Evolutionary conservation across 2,113 vertebrate genomes (phyloP).

Genomic region (Beaufortia kweichowensis): DNA sequence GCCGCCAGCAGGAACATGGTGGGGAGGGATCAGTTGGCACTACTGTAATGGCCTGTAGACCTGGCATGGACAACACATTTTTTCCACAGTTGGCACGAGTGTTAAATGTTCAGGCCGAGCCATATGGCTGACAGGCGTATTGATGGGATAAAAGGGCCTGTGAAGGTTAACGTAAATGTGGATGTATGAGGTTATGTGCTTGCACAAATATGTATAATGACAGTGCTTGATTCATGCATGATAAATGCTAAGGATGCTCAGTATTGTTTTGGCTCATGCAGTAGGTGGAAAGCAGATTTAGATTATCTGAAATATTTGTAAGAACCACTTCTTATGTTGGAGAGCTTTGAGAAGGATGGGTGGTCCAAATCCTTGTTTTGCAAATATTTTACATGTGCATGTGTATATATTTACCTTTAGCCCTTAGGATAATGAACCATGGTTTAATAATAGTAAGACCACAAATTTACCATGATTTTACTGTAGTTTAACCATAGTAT

Average conservation of each 20-base stretch:
- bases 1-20: slow-evolving; percentile 41
- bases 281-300: too few relatives aligned
- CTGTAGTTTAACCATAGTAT: too few relatives aligned
- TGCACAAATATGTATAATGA: background rate
- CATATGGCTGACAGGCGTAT: slow-evolving; percentile 33
- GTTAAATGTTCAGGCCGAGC: slow-evolving; percentile 54
- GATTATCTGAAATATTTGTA: too few relatives aligned
- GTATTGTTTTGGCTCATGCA: background rate
- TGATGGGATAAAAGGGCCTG: slow-evolving; percentile 50
- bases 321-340: too few relatives aligned
- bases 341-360: too few relatives aligned
- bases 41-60: slow-evolving; percentile 37
- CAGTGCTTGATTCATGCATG: background rate
- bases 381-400: too few relatives aligned
- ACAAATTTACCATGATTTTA: too few relatives aligned
- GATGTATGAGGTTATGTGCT: background rate
- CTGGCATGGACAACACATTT: slow-evolving; percentile 44
- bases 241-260: background rate
- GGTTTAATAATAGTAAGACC: too few relatives aligned
- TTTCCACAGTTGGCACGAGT: slow-evolving; percentile 64
- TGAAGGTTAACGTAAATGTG: slow-evolving; percentile 59
- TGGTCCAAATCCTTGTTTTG: too few relatives aligned
- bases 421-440: too few relatives aligned
- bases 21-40: slow-evolving; percentile 57
- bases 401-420: too few relatives aligned